phyloP scores from a whole-genome alignment of 2,888 invertebrate species.

The Diploptera punctata region DNA sequence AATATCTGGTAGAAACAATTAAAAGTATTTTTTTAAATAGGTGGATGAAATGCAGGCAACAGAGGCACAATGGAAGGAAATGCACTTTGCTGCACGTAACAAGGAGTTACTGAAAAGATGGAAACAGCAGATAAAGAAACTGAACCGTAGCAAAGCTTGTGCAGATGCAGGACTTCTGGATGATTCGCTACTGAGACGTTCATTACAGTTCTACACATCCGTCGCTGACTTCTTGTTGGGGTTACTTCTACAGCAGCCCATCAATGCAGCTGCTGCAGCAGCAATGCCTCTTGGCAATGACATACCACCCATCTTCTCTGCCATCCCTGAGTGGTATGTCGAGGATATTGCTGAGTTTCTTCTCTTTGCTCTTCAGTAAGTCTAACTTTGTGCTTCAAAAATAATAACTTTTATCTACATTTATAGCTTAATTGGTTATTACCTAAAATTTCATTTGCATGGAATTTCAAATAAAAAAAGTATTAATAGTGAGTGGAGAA shows the following conservation, averaged over 20 bases:
- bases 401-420: too few relatives aligned
- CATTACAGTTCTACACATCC: constrained; percentile 86
- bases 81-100: constrained; percentile 77
- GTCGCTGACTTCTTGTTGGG: constrained; percentile 80
- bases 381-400: constrained; percentile 51
- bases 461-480: too few relatives aligned
- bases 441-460: too few relatives aligned
- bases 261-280: constrained; percentile 51
- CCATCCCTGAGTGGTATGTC: constrained; percentile 96
- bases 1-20: too few relatives aligned
- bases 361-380: constrained; percentile 91
- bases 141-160: constrained; percentile 84
- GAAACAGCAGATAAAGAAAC: constrained; percentile 81
- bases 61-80: constrained; percentile 83
- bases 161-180: constrained; percentile 91
- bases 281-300: constrained; percentile 62
- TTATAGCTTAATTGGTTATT: too few relatives aligned
- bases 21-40: too few relatives aligned
- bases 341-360: constrained; percentile 98
- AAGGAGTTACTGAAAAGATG: constrained; percentile 84
- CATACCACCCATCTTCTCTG: constrained; percentile 79
- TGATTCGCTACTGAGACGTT: constrained; percentile 78
- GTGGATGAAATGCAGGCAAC: constrained; percentile 79
- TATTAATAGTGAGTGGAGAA: too few relatives aligned
- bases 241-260: constrained; percentile 64